Evolutionary conservation across 2,113 vertebrate genomes (phyloP).

Genomic region (Erythrocebus patas): DNA sequence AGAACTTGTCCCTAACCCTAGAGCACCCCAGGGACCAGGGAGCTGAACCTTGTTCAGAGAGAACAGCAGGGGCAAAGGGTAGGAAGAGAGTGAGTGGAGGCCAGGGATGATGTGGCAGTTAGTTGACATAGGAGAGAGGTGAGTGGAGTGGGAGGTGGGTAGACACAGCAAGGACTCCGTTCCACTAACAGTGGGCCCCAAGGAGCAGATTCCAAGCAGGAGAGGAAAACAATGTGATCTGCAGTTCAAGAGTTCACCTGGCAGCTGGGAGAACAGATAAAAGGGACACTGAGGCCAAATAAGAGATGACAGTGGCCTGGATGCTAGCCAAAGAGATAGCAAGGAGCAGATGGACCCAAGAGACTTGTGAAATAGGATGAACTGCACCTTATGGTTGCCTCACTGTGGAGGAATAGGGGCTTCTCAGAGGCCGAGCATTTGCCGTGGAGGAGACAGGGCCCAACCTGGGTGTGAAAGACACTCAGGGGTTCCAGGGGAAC

Average conservation of each 20-base stretch:
- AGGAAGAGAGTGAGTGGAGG: neutral
- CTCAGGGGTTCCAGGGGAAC: neutral
- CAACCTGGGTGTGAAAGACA: neutral
- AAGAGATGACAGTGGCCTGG: no score
- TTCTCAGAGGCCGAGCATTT: neutral
- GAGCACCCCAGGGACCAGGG: neutral
- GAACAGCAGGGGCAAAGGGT: neutral
- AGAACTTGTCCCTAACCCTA: neutral
- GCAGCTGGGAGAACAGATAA: neutral
- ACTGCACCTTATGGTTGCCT: neutral
- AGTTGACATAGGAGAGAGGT: neutral
- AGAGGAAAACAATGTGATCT: neutral
- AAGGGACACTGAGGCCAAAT: neutral
- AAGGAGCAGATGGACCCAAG: neutral
- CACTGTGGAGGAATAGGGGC: no score
- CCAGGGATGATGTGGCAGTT: fast-evolving
- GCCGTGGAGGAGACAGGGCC: neutral
- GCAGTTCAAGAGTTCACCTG: no score
- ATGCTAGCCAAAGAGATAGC: neutral
- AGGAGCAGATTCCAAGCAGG: neutral
- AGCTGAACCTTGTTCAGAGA: neutral
- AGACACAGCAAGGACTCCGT: neutral
- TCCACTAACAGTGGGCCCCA: neutral
- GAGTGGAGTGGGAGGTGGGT: neutral
- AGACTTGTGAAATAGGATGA: neutral